phyloP scores from a whole-genome alignment of 2,797 vertebrate species.

The Gallinago solitaria region DNA sequence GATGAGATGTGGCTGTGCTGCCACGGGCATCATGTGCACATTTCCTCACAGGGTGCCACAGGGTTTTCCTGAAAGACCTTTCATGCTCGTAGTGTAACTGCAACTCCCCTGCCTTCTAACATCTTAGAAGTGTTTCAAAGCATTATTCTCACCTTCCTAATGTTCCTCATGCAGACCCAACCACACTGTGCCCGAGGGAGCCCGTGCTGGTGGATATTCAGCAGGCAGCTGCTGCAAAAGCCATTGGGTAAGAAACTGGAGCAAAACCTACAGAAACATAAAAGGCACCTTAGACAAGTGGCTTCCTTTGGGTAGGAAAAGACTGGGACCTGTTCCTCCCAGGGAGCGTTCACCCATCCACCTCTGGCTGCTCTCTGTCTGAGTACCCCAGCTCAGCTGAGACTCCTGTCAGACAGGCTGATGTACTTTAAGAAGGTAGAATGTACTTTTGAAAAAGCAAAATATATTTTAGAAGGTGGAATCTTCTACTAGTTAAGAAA shows the following conservation, averaged over 20 bases:
- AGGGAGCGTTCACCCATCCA: background rate
- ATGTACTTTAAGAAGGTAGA: too few species aligned
- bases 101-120: background rate
- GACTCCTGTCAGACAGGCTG: too few species aligned
- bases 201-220: conserved; percentile 76
- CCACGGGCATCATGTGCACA: rapidly evolving
- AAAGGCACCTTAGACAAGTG: background rate
- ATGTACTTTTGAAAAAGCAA: too few species aligned
- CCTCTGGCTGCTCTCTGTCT: background rate
- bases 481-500: too few species aligned
- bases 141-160: background rate
- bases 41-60: background rate
- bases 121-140: background rate
- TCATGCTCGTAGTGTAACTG: background rate
- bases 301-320: background rate
- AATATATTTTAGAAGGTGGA: too few species aligned
- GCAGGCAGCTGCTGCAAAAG: conserved; percentile 85
- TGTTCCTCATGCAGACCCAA: conserved; percentile 56
- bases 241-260: conserved; percentile 70
- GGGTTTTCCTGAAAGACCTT: background rate
- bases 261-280: background rate
- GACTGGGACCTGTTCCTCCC: rapidly evolving
- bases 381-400: background rate
- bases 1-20: background rate
- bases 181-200: conserved; percentile 23